Percentiles rank a stretch among this genome's conserved stretches.
These are phyloP conservation scores for Cylas formicarius DNA, from an alignment of 1,140 invertebrate species.

Conservation along the genomic window DNA sequence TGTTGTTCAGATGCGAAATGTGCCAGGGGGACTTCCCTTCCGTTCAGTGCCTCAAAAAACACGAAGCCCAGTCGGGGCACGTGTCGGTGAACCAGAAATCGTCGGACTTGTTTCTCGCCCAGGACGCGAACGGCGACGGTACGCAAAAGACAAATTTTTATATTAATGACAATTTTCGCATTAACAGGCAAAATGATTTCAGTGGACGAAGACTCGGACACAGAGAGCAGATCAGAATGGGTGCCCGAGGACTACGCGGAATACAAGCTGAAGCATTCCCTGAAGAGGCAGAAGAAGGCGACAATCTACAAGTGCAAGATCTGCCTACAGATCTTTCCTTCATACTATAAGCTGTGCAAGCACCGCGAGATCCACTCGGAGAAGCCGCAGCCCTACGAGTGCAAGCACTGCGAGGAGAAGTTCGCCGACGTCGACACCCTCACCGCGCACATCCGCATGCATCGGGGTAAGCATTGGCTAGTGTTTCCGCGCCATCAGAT, in stretches of 20 bases:
- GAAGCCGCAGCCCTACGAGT: slow-evolving; percentile 22
- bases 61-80: too few species aligned
- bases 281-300: slow-evolving; percentile 14
- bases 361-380: slow-evolving; percentile 21
- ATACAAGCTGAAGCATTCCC: slow-evolving; percentile 24
- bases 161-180: not conserved
- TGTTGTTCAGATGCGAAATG: slow-evolving; percentile 11
- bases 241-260: slow-evolving; percentile 27
- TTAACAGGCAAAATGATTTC: not conserved
- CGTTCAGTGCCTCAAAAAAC: slow-evolving; percentile 13
- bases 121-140: slow-evolving; percentile 12
- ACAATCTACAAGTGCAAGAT: slow-evolving; percentile 27
- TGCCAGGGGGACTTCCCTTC: slow-evolving; percentile 7
- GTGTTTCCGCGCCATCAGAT: not conserved
- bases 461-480: slow-evolving; percentile 24
- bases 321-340: slow-evolving; percentile 21
- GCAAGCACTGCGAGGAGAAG: slow-evolving; percentile 21
- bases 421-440: slow-evolving; percentile 24
- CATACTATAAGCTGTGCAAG: slow-evolving; percentile 26
- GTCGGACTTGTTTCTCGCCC: too few species aligned
- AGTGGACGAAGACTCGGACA: slow-evolving; percentile 14
- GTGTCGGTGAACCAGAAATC: too few species aligned
- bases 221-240: slow-evolving; percentile 22
- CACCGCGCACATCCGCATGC: slow-evolving; percentile 27
- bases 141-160: slow-evolving; percentile 6